These are phyloP conservation scores for Encarsia formosa DNA, from an alignment of 2,888 invertebrate species.

Conservation along the genomic window DNA sequence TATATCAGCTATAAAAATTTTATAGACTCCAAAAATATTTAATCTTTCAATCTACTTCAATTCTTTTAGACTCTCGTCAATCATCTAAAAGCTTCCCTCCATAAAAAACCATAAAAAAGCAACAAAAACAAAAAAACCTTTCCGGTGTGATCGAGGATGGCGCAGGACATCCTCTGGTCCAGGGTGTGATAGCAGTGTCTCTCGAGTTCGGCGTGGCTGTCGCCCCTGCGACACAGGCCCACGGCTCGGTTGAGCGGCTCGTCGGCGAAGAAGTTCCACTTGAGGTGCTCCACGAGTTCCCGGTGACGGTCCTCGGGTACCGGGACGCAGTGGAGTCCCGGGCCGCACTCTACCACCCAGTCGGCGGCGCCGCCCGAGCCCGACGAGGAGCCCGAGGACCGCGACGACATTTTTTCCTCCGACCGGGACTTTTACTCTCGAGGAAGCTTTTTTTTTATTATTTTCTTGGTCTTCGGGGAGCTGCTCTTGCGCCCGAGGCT, in stretches of 20 bases:
- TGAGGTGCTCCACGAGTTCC: conserved; percentile 65
- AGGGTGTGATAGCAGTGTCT: conserved; percentile 69
- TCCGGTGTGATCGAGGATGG: conserved; percentile 61
- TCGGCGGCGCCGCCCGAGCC: conserved; percentile 49
- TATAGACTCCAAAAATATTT: too few relatives aligned
- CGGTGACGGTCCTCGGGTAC: conserved; percentile 55
- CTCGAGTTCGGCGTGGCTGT: conserved; percentile 69
- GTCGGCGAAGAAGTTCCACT: conserved; percentile 75
- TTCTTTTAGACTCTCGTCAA: too few relatives aligned
- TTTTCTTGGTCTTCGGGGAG: too few relatives aligned
- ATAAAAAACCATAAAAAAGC: too few relatives aligned
- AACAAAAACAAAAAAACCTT: conserved; percentile 56
- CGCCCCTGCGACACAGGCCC: conserved; percentile 66
- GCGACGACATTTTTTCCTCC: not conserved
- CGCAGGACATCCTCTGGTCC: conserved; percentile 68
- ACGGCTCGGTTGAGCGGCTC: conserved; percentile 79
- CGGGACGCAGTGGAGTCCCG: conserved; percentile 5
- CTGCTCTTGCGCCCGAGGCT: too few relatives aligned
- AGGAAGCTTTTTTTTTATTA: not conserved
- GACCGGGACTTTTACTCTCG: not conserved
- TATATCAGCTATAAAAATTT: too few relatives aligned
- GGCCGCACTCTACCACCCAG: not conserved
- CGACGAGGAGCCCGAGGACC: conserved; percentile 40
- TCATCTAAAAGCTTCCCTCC: too few relatives aligned
- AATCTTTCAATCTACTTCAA: too few relatives aligned